Evolutionary conservation across 2,888 invertebrate species (phyloP).

Genomic region (Spilarctia lutea): DNA sequence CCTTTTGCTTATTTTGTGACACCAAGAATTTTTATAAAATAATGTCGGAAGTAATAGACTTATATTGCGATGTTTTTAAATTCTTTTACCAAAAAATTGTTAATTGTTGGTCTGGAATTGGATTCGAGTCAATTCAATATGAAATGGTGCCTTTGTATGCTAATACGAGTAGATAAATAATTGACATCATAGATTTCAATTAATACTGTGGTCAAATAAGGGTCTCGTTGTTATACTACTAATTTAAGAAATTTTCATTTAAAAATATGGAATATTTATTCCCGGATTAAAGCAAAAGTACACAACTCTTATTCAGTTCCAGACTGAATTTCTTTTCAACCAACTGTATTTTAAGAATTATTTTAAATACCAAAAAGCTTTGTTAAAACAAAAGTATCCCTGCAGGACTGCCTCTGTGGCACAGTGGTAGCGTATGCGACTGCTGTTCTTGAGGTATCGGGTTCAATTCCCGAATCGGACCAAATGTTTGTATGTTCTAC

Average conservation of each 20-base stretch:
- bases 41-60: constrained; percentile 26
- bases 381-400: background rate
- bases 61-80: constrained; percentile 26
- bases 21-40: constrained; percentile 33
- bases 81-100: constrained; percentile 38
- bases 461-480: no score
- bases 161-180: constrained; percentile 35
- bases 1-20: constrained; percentile 25
- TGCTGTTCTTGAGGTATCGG: no score
- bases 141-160: constrained; percentile 50
- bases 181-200: constrained; percentile 5
- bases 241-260: constrained; percentile 7
- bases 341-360: constrained; percentile 38
- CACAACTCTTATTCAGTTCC: constrained; percentile 33
- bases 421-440: no score
- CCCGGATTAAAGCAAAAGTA: constrained; percentile 20
- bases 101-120: constrained; percentile 35
- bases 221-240: constrained; percentile 2
- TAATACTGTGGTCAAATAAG: background rate
- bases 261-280: constrained; percentile 4
- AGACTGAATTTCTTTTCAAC: constrained; percentile 17
- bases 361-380: background rate
- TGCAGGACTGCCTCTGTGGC: no score
- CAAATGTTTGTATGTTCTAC: no score
- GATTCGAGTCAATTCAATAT: constrained; percentile 28